phyloP scores from a whole-genome alignment of 2,888 invertebrate species.

The Perithous albicinctus region DNA sequence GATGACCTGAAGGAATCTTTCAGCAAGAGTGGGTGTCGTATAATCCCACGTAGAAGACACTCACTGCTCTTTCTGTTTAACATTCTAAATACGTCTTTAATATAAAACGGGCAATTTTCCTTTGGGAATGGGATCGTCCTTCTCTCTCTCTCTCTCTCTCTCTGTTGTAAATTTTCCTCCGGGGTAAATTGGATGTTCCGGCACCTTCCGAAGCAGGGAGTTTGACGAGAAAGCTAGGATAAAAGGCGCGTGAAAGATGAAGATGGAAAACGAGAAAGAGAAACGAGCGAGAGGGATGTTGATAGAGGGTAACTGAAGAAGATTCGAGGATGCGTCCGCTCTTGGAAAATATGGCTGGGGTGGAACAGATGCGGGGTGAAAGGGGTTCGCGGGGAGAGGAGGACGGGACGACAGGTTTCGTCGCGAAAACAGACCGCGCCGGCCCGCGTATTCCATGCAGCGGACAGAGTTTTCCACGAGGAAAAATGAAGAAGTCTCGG shows the following conservation, averaged over 20 bases:
- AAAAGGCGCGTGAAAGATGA: slow-evolving; percentile 12
- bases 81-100: slow-evolving; percentile 78
- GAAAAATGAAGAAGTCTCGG: slow-evolving; percentile 32
- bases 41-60: slow-evolving; percentile 71
- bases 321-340: slow-evolving; percentile 25
- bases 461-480: slow-evolving; percentile 27
- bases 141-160: slow-evolving; percentile 58
- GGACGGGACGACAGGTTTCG: slow-evolving; percentile 41
- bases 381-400: no score
- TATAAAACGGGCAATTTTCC: slow-evolving; percentile 78
- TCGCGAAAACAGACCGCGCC: slow-evolving; percentile 36
- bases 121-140: no score
- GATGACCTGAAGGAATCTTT: slow-evolving; percentile 66
- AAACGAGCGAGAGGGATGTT: slow-evolving; percentile 2
- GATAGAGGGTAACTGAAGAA: slow-evolving; percentile 33
- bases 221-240: slow-evolving; percentile 48
- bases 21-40: slow-evolving; percentile 68
- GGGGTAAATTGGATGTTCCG: slow-evolving; percentile 76
- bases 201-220: slow-evolving; percentile 30
- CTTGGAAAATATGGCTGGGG: slow-evolving; percentile 34
- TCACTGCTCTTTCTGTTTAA: slow-evolving; percentile 72
- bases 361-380: not conserved
- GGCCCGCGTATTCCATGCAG: slow-evolving; percentile 9
- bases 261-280: slow-evolving; percentile 12
- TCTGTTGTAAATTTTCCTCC: slow-evolving; percentile 75